phyloP scores from a whole-genome alignment of 1,140 invertebrate genomes.

The Brachionus manjavacas region DNA sequence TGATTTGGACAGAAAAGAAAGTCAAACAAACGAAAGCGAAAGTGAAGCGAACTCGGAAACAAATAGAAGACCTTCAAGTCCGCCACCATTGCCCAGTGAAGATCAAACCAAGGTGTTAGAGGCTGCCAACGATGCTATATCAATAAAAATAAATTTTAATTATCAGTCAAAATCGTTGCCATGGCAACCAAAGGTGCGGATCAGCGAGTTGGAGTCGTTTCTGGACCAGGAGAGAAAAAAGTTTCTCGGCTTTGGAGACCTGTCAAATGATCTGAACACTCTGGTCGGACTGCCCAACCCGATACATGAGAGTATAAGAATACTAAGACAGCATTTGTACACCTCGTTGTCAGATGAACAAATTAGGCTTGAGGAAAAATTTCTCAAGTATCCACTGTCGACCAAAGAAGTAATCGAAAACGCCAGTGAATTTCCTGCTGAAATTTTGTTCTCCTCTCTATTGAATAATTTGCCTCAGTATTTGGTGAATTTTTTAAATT shows the following conservation, averaged over 20 bases:
- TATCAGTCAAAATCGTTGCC: conserved; percentile 64
- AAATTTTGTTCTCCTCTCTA: not conserved
- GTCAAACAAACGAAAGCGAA: not conserved
- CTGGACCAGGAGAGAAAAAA: conserved; percentile 83
- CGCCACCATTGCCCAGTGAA: conserved; percentile 49
- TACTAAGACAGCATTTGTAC: conserved; percentile 69
- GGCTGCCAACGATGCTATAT: not conserved
- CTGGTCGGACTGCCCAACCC: conserved; percentile 85
- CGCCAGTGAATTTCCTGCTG: not conserved
- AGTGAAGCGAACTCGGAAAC: not conserved
- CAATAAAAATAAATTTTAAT: not conserved
- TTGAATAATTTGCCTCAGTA: conserved; percentile 68
- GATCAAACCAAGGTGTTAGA: not conserved
- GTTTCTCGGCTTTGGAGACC: conserved; percentile 82
- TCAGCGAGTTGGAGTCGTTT: conserved; percentile 68
- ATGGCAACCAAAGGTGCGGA: conserved; percentile 84
- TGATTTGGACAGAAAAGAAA: not conserved
- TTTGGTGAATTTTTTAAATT: conserved; percentile 61
- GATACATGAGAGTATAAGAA: conserved; percentile 86
- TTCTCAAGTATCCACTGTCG: conserved; percentile 60
- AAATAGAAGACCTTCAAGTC: conserved; percentile 44
- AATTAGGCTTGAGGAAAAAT: conserved; percentile 60
- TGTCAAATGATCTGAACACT: conserved; percentile 67
- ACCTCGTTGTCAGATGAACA: conserved; percentile 60
- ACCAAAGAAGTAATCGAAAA: conserved; percentile 44